Evolutionary conservation across 2,113 vertebrate species (phyloP), one percentile per base, ranked within the genome.

Genomic region (Varanus salvator): DNA sequence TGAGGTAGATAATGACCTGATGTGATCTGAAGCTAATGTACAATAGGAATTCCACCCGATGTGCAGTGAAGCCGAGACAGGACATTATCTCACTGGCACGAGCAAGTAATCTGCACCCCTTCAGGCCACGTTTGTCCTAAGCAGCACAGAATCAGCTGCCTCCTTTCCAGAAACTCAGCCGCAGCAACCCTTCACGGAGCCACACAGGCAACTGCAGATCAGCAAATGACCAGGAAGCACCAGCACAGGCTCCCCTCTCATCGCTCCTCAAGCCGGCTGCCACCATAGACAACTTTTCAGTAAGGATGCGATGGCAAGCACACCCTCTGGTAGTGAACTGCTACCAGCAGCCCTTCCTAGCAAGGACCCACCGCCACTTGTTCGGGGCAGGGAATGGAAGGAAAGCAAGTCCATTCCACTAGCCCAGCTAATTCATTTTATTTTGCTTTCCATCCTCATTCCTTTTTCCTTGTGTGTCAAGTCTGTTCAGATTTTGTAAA

Each of bases 21-120:
- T 77, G 80, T 68, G 57, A 38, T 75, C 38, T 84, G 88, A 29
- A 85, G 54, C 64, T 71, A 68, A 85, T 85, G 74, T 38, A 12
- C 60, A 85, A 38, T 34, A 90, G 89, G 54, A 64, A 76, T 77
- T 44, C 54, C 52, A n/a, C 82, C 8, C 21, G 21, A 44, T 38
- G 27, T 68, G 71, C 68, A 44, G 38, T 1, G 1, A 17, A 52
- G 68, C 50, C 6, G 34, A 76, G 38, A 17, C 23, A 38, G 57
- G 44, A 14, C 11, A 6, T n/a, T 19, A 34, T 4, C 8, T 82
- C 27, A 19, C 31, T 54, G 8, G 27, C 31, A 66, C 1, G 1
- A 4, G 19, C 29, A 31, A 3, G 54, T 0, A 8, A 4, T 6
- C 1, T 0, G 38, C n/a, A n/a, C 34, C 69, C 57, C 50, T 2